Base-by-base conservation (phyloP, 2,888 invertebrate species). In the Amphipyra berbera region DNA sequence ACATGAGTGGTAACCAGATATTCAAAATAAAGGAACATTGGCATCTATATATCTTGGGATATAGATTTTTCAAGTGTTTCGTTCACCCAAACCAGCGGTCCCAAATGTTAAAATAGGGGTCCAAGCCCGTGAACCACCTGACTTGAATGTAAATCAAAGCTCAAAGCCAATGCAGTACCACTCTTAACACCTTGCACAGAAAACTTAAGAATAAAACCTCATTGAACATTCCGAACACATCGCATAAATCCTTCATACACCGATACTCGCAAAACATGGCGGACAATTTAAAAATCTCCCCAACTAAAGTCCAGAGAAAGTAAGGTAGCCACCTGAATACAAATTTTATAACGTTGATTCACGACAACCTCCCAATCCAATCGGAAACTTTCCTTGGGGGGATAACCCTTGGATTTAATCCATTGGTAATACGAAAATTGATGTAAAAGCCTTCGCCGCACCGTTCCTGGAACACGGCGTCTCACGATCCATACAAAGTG, bases 351-450 rank as follows among this genome's bases (percentile, higher is more conserved):
- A 89, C 91, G 88, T 92, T 93, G 93, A 93, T 92, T 93, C 92
- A 91, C 91, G 90, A 89, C 88, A 84, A 84, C 78, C 84, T 87
- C 86, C 88, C 87, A 89, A 90, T 90, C 92, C 91, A 93, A 94
- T 92, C 88, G 90, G 82, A 88, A 91, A 92, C 86, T 92, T 92
- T 90, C 83, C 88, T 83, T 82, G 80, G 86, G 87, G 87, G 88
- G 86, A 88, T 89, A 90, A 92, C 90, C 92, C 90, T 90, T 89
- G 87, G 90, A 91, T 93, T 93, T 93, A 94, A 94, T 94, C 94
- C 93, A 91, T 94, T 86, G 92, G 92, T 94, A 94, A 94, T 93
- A 92, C 92, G 93, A 94, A 94, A 94, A 94, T 93, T 94, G 93
- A 93, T 93, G 93, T 94, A 91, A 91, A 91, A 91, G 88, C 90